Evolutionary conservation across 2,888 invertebrate species (phyloP), one percentile per base, ranked within the genome.

Genomic region (Dorcus parallelipipedus): DNA sequence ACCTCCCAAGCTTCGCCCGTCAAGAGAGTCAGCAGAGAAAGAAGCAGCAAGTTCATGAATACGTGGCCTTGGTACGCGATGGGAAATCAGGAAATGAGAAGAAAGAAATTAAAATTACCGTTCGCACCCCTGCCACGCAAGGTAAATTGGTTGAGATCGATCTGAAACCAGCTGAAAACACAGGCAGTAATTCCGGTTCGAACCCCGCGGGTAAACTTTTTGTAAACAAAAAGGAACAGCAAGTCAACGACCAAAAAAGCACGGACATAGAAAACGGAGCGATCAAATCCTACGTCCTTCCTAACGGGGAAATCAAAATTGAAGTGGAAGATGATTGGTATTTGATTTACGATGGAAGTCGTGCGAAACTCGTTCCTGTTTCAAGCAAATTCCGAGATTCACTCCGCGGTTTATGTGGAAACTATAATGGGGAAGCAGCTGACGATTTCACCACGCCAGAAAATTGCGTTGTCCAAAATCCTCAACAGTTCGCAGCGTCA

Each of bases 361-460:
- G 84, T 39, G 68, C 84, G n/a, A 80, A 82, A 62, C 65, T 78
- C 23, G 67, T 68, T 38, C 63, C 68, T 38, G 59, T 62, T 43
- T 55, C 72, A 57, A 71, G 76, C 41, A 71, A 80, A 39, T 82
- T 84, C 75, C 82, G 84, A 39, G 82, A 82, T 61, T 77, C 81
- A 47, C 78, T 84, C 33, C 80, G 83, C 58, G 90, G 90, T 60
- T 79, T 90, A 41, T 89, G 89, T 69, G 90, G 89, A 8, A 81
- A 80, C 65, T 85, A 82, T 80, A 83, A 81, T 63, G 83, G 84
- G 9, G 83, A 87, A 45, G 66, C 76, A n/a, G 73, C 76, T 47
- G 82, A 84, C 58, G 89, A 89, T 66, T 85, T 84, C 69, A 72
- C 78, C n/a, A 81, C 83, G 2, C 87, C 89, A 0, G 69, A 78